Evolutionary conservation across 2,113 vertebrate species (phyloP).

Genomic region (Nibea coibor): DNA sequence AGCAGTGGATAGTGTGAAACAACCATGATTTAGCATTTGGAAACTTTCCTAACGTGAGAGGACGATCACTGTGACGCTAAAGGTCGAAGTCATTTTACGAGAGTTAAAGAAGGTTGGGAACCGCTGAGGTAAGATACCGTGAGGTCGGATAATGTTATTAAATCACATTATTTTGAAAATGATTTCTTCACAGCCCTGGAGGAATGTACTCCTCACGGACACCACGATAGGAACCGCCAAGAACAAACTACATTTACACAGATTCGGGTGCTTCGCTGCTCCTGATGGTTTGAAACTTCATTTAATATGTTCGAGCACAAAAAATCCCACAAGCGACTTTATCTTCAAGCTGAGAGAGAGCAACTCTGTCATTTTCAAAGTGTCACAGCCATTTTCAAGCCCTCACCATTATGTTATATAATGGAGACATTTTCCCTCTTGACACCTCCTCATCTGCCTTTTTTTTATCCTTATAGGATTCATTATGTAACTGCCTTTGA

Average conservation of each 20-base stretch:
- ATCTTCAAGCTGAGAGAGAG: slow-evolving; percentile 4
- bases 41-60: too few relatives aligned
- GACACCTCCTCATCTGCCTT: slow-evolving; percentile 25
- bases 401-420: slow-evolving; percentile 11
- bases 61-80: too few relatives aligned
- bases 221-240: neutral
- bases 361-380: slow-evolving; percentile 11
- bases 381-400: slow-evolving; percentile 1
- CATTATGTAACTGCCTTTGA: slow-evolving; percentile 36
- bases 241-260: neutral
- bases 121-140: too few relatives aligned
- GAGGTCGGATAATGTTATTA: neutral
- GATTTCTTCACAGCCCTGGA: too few relatives aligned
- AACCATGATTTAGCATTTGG: too few relatives aligned
- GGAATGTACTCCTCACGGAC: neutral
- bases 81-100: too few relatives aligned
- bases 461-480: slow-evolving; percentile 31
- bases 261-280: neutral
- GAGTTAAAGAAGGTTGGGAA: too few relatives aligned
- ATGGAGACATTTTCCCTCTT: slow-evolving; percentile 11
- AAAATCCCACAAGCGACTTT: slow-evolving; percentile 18
- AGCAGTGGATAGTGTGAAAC: too few relatives aligned
- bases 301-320: slow-evolving; percentile 18
- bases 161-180: neutral
- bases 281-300: slow-evolving; percentile 21